Evolutionary conservation across 2,888 invertebrate species (phyloP).

Genomic region (Volucella inanis): DNA sequence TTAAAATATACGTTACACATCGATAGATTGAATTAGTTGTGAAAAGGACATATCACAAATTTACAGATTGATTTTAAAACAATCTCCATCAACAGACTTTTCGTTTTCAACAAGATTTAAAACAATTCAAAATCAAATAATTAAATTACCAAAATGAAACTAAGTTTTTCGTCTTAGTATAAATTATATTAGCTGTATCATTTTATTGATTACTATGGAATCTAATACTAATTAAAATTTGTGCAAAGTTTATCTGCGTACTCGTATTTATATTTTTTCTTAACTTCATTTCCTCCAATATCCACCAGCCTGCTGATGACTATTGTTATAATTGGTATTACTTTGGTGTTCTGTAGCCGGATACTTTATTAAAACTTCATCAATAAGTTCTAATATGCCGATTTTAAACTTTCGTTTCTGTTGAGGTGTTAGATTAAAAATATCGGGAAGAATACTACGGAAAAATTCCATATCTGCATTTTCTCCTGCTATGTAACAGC

Average conservation of each 20-base stretch:
- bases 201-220: no score
- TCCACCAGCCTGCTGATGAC: constrained; percentile 34
- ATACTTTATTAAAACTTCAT: constrained; percentile 82
- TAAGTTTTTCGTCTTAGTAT: no score
- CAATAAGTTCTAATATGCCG: constrained; percentile 84
- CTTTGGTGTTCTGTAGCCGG: constrained; percentile 75
- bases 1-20: no score
- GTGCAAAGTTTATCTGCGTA: constrained; percentile 39
- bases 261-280: not conserved
- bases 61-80: no score
- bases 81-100: not conserved
- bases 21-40: no score
- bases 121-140: not conserved
- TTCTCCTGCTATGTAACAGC: constrained; percentile 76
- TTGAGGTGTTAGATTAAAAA: constrained; percentile 83
- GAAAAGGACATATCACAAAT: no score
- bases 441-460: constrained; percentile 84
- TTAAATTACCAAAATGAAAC: no score
- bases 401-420: constrained; percentile 85
- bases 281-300: constrained; percentile 53
- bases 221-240: constrained; percentile 12
- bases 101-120: not conserved
- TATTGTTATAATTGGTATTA: constrained; percentile 31
- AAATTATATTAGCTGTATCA: no score
- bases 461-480: constrained; percentile 83